Percentiles rank a stretch among this genome's conserved stretches.
Evolutionary conservation across 1,140 invertebrate genomes (phyloP).

Genomic region (Myzus persicae): DNA sequence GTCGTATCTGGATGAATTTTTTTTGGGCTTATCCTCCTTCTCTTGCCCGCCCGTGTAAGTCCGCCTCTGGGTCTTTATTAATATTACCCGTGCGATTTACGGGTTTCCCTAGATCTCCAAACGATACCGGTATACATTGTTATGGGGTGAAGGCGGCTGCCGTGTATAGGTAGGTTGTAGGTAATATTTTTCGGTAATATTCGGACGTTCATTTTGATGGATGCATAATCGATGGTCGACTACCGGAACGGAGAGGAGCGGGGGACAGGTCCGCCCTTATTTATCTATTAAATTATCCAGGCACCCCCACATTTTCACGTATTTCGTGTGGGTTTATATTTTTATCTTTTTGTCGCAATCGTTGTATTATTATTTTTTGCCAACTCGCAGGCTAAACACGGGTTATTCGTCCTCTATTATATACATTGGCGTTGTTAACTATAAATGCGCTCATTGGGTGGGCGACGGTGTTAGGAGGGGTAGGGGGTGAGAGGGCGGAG

Average conservation of each 20-base stretch:
- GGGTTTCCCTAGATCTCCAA: neutral
- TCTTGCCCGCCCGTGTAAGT: neutral
- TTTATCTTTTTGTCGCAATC: neutral
- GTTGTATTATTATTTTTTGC: neutral
- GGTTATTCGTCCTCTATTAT: neutral
- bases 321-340: neutral
- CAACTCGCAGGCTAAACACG: neutral
- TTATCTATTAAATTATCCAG: neutral
- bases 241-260: neutral
- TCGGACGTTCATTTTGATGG: constrained; percentile 21
- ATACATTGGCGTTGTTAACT: neutral
- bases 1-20: neutral
- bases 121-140: neutral
- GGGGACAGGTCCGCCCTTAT: neutral
- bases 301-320: neutral
- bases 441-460: neutral
- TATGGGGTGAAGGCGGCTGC: neutral
- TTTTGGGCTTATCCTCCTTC: neutral
- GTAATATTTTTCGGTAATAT: neutral
- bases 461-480: too few species aligned
- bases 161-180: neutral
- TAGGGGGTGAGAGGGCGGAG: neutral
- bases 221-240: constrained; percentile 28
- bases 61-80: neutral
- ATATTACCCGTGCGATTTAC: neutral